Conservation (phyloP, 1,140 invertebrate species). For the Zaprionus lachaisei region DNA sequence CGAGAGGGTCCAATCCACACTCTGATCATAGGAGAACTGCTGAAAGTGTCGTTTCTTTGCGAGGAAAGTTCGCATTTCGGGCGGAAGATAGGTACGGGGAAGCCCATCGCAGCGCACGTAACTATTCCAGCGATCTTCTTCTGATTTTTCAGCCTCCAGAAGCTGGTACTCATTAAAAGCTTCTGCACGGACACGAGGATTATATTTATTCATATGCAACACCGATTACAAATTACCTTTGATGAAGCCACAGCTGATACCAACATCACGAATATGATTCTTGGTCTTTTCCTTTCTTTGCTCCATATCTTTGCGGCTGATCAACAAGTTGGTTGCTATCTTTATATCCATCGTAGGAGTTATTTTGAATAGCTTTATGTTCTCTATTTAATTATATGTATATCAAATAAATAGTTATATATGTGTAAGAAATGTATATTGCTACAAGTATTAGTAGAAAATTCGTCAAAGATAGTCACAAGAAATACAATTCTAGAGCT, state of each 20-base stretch:
- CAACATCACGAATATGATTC: conserved; percentile 39
- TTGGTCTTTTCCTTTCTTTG: neutral
- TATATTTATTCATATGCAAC: neutral
- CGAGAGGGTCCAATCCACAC: conserved; percentile 63
- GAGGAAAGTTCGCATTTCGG: conserved; percentile 65
- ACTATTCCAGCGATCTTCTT: conserved; percentile 46
- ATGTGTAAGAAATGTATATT: no score
- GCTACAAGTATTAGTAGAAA: no score
- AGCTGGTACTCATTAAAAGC: conserved; percentile 25
- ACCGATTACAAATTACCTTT: conserved; percentile 33
- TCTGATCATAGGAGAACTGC: conserved; percentile 16
- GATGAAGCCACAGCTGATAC: conserved; percentile 29
- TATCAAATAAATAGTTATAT: no score
- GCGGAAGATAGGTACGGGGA: conserved; percentile 57
- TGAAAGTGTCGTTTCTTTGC: conserved; percentile 49
- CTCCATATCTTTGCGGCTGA: neutral
- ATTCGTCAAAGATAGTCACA: no score
- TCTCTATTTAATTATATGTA: no score
- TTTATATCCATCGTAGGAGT: neutral
- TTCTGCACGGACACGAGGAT: conserved; percentile 24
- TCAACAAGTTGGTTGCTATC: neutral
- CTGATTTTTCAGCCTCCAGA: conserved; percentile 10
- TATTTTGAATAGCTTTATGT: neutral
- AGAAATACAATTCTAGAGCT: no score
- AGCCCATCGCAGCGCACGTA: conserved; percentile 62